Conservation (phyloP, 1,140 invertebrate genomes). For the Geopemphigus sp. region DNA sequence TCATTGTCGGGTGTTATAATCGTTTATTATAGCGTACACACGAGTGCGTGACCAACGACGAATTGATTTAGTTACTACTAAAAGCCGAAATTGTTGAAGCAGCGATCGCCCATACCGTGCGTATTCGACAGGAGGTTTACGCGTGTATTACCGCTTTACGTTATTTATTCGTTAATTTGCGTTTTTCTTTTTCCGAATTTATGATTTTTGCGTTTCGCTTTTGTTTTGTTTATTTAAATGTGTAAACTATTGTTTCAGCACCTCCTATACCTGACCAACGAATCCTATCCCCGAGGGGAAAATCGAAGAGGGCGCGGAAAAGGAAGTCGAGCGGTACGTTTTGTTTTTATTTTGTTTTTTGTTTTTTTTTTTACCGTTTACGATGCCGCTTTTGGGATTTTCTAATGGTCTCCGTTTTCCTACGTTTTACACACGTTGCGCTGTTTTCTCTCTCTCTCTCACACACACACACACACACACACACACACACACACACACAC, state of each 20-base stretch:
- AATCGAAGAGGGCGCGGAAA: constrained; percentile 54
- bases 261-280: constrained; percentile 54
- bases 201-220: background rate
- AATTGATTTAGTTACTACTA: background rate
- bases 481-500: no score
- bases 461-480: no score
- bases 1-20: no score
- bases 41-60: no score
- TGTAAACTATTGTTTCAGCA: constrained; percentile 53
- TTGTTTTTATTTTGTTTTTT: constrained; percentile 43
- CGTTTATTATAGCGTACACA: no score
- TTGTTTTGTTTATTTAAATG: constrained; percentile 23
- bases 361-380: constrained; percentile 25
- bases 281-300: constrained; percentile 53
- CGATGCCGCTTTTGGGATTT: constrained; percentile 1
- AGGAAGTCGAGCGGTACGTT: constrained; percentile 53
- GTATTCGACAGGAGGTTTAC: no score
- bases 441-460: no score
- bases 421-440: no score
- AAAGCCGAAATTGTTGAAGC: no score
- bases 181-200: background rate
- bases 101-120: no score
- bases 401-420: background rate
- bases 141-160: background rate
- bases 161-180: background rate